Evolutionary conservation across 2,113 vertebrate genomes (phyloP), one percentile per base, ranked within the genome.

Genomic region (Pterocles gutturalis): DNA sequence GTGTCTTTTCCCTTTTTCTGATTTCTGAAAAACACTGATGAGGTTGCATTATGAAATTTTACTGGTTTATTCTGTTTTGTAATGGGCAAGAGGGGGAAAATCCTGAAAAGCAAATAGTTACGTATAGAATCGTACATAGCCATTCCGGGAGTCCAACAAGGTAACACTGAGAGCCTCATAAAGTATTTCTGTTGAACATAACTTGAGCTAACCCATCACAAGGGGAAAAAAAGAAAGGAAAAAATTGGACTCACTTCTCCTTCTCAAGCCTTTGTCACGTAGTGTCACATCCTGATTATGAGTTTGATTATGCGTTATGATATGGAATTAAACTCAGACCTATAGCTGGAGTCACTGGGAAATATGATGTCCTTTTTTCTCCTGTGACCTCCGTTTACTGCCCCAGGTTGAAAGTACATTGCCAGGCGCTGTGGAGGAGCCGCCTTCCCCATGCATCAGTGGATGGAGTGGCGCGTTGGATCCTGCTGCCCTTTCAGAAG

Each of bases 51-150:
- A 43, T 36, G 41, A 51, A 29, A 34, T 70, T 31, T 36, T 45
- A n/a, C 8, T 54, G 15, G 0, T 62, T 87, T 41, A 16, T 51
- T 88, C 76, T 21, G 4, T 33, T 20, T 54, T 86, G 43, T 60
- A 86, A 46, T 41, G 20, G 36, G 20, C 38, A 38, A 26, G 54
- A 41, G 22, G 5, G 2, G 43, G 3, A 58, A 48, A 65, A 77
- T 85, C 31, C 36, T 83, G 57, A 46, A 72, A 72, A 83, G 11
- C 17, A 66, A 41, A 11, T 66, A 26, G 8, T 65, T 62, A 3
- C 3, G 64, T 54, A 7, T 25, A 55, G 67, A 87, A 43, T 33
- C 26, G 20, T 54, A 51, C 0, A 0, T 36, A 34, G 49, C 34
- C 65, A 8, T 54, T 60, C 15, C 12, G 20, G 26, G 48, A 73